These are phyloP conservation scores for Dicrurus megarhynchus DNA, from an alignment of 2,113 vertebrate species.

Conservation along the genomic window DNA sequence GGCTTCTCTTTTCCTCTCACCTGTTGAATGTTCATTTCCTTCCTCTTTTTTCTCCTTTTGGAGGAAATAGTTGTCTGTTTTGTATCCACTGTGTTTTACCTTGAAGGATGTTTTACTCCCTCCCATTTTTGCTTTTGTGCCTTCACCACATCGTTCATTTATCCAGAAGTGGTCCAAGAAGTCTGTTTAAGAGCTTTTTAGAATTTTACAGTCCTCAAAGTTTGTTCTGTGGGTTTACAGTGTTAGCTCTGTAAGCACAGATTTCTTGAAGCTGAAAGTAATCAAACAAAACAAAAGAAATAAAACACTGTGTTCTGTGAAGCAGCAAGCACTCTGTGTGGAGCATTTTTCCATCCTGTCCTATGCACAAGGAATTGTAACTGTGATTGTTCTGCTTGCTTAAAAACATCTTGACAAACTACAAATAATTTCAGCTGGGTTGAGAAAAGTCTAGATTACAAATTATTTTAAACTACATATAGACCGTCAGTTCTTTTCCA, in stretches of 20 bases:
- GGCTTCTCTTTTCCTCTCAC: background rate
- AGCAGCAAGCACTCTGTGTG: background rate
- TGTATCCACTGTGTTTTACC: background rate
- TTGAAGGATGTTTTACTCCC: background rate
- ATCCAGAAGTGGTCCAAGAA: background rate
- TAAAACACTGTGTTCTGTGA: background rate
- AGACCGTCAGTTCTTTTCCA: background rate
- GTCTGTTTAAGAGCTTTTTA: background rate
- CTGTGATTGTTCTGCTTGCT: background rate
- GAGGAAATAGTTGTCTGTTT: background rate
- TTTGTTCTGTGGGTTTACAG: background rate
- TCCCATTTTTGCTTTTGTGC: background rate
- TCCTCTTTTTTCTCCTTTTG: background rate
- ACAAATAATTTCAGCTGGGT: background rate
- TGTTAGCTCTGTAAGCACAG: background rate
- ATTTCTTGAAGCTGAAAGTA: conserved; percentile 9
- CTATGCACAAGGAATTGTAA: background rate
- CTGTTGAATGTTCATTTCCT: background rate
- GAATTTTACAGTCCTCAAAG: background rate
- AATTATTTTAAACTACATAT: background rate
- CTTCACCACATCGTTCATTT: background rate
- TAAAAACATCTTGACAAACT: background rate
- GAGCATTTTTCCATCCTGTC: background rate
- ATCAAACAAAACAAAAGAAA: conserved; percentile 14
- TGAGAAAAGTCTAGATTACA: background rate